These are phyloP conservation scores for Salminus brasiliensis DNA, from an alignment of 2,113 vertebrate genomes.

Conservation along the genomic window DNA sequence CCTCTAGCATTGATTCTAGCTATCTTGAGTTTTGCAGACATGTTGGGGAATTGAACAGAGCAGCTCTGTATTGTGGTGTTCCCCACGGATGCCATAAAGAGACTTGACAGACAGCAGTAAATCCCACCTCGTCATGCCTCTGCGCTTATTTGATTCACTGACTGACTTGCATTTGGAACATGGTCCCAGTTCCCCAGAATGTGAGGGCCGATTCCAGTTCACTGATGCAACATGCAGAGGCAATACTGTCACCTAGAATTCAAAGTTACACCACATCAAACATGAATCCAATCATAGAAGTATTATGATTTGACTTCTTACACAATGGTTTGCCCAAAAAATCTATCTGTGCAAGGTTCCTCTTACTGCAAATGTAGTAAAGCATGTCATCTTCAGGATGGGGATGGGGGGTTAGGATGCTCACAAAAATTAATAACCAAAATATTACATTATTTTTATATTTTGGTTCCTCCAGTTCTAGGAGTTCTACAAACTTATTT, in stretches of 20 bases:
- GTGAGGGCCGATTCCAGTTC: not conserved
- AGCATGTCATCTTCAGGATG: no score
- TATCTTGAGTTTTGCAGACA: not conserved
- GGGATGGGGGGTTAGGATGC: no score
- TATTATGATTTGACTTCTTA: not conserved
- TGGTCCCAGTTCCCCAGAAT: constrained; percentile 1
- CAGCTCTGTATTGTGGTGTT: not conserved
- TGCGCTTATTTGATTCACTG: constrained; percentile 16
- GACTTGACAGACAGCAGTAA: not conserved
- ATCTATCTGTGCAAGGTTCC: no score
- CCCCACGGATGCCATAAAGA: not conserved
- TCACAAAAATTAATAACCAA: no score
- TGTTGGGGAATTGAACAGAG: not conserved
- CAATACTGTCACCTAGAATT: constrained; percentile 1
- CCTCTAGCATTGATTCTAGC: not conserved
- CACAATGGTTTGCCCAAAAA: no score
- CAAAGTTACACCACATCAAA: not conserved
- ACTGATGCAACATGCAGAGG: not conserved
- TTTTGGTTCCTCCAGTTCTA: no score
- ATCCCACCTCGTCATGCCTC: not conserved
- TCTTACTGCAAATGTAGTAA: no score
- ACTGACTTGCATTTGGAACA: constrained; percentile 18
- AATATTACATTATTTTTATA: no score
- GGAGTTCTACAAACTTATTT: no score
- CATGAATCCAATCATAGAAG: not conserved